Evolutionary conservation across 1,140 invertebrate species (phyloP).

Genomic region (Danaus plexippus): DNA sequence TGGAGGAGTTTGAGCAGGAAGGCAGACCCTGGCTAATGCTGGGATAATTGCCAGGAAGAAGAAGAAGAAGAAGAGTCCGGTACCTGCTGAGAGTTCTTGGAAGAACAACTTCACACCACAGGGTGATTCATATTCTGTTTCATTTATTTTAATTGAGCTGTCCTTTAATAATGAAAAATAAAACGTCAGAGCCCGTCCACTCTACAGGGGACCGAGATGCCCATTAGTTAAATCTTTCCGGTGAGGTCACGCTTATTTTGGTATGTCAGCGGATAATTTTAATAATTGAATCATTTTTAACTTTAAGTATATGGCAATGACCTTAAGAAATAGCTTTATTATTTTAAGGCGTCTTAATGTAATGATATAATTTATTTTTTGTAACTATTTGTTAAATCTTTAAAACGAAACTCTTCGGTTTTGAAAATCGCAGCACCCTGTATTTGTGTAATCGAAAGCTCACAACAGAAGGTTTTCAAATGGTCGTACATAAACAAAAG

Average conservation of each 20-base stretch:
- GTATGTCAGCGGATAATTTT: conserved; percentile 19
- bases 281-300: conserved; percentile 27
- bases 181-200: conserved; percentile 27
- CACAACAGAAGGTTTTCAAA: too few relatives aligned
- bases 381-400: too few relatives aligned
- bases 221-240: conserved; percentile 27
- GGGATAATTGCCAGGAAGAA: too few relatives aligned
- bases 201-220: conserved; percentile 22
- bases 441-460: too few relatives aligned
- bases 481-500: too few relatives aligned
- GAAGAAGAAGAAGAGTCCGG: too few relatives aligned
- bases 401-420: too few relatives aligned
- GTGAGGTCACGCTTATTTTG: conserved; percentile 30
- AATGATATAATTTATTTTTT: too few relatives aligned
- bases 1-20: too few relatives aligned
- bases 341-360: conserved; percentile 7
- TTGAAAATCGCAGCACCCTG: too few relatives aligned
- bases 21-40: too few relatives aligned
- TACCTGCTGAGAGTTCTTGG: conserved; percentile 31
- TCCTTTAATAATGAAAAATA: conserved; percentile 37
- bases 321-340: not conserved
- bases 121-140: conserved; percentile 36
- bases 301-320: conserved; percentile 12
- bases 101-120: conserved; percentile 29
- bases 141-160: conserved; percentile 46